Percentiles rank a stretch among this genome's conserved stretches.
phyloP scores from a whole-genome alignment of 2,888 invertebrate species.

The Laothoe populi region DNA sequence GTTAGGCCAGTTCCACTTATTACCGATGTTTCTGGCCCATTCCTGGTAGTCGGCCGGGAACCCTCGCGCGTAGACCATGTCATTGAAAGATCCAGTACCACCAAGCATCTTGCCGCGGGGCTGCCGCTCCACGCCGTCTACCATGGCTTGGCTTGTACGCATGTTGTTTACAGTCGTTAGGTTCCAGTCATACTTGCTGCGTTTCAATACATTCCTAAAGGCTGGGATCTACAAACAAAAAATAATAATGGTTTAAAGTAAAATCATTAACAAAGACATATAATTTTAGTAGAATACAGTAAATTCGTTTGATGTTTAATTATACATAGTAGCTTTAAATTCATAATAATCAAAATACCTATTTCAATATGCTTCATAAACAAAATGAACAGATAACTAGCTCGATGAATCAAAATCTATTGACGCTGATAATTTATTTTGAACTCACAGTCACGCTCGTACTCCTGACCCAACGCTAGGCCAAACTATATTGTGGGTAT shows the following conservation, averaged over 20 bases:
- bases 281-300: too few species aligned
- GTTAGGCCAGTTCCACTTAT: conserved; percentile 63
- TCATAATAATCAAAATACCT: too few species aligned
- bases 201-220: conserved; percentile 51
- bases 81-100: conserved; percentile 69
- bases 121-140: conserved; percentile 57
- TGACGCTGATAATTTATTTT: too few species aligned
- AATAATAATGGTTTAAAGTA: background rate
- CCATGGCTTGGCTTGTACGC: conserved; percentile 59
- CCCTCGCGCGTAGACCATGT: conserved; percentile 73
- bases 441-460: too few species aligned
- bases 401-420: too few species aligned
- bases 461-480: too few species aligned
- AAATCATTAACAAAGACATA: too few species aligned
- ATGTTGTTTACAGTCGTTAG: conserved; percentile 62
- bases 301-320: too few species aligned
- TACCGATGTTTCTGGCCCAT: conserved; percentile 60
- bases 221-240: conserved; percentile 61
- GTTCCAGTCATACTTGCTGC: conserved; percentile 68
- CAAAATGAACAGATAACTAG: too few species aligned
- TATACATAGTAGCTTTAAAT: too few species aligned
- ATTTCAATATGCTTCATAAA: too few species aligned
- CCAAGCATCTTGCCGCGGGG: conserved; percentile 72
- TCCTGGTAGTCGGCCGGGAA: conserved; percentile 68
- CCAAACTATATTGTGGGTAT: too few species aligned